Percentiles rank a stretch among this genome's conserved stretches.
phyloP scores from a whole-genome alignment of 1,140 invertebrate species.

The Leptoteleia sp. region DNA sequence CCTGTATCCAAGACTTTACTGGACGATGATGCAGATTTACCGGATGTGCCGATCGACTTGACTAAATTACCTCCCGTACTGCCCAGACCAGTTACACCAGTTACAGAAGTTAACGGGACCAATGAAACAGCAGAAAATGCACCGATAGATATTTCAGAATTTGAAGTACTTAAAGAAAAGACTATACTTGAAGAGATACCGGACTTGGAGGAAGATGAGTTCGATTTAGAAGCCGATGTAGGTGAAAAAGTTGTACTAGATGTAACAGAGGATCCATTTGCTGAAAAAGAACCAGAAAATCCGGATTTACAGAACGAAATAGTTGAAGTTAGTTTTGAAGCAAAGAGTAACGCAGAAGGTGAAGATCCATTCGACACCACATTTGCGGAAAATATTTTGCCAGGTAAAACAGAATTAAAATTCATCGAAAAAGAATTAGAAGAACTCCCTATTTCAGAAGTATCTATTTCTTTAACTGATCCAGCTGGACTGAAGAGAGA shows the following conservation, averaged over 20 bases:
- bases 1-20: slow-evolving; percentile 85
- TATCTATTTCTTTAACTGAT: slow-evolving; percentile 77
- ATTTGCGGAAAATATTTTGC: slow-evolving; percentile 89
- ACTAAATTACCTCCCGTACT: slow-evolving; percentile 82
- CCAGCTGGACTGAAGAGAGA: slow-evolving; percentile 81
- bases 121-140: slow-evolving; percentile 64
- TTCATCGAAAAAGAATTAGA: slow-evolving; percentile 84
- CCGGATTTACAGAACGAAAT: slow-evolving; percentile 72
- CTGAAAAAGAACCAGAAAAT: slow-evolving; percentile 71
- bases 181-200: slow-evolving; percentile 78
- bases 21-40: slow-evolving; percentile 85
- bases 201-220: slow-evolving; percentile 79
- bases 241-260: slow-evolving; percentile 66
- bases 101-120: slow-evolving; percentile 46
- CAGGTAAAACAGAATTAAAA: slow-evolving; percentile 85
- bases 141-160: slow-evolving; percentile 75
- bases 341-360: slow-evolving; percentile 78
- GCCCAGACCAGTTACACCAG: slow-evolving; percentile 69
- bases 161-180: slow-evolving; percentile 77
- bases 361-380: slow-evolving; percentile 93
- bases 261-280: slow-evolving; percentile 77
- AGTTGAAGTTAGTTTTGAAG: slow-evolving; percentile 77
- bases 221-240: slow-evolving; percentile 71
- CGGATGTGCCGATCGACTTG: slow-evolving; percentile 83
- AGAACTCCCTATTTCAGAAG: slow-evolving; percentile 74